phyloP scores from a whole-genome alignment of 1,140 invertebrate genomes.

The Drosophila repletoides region DNA sequence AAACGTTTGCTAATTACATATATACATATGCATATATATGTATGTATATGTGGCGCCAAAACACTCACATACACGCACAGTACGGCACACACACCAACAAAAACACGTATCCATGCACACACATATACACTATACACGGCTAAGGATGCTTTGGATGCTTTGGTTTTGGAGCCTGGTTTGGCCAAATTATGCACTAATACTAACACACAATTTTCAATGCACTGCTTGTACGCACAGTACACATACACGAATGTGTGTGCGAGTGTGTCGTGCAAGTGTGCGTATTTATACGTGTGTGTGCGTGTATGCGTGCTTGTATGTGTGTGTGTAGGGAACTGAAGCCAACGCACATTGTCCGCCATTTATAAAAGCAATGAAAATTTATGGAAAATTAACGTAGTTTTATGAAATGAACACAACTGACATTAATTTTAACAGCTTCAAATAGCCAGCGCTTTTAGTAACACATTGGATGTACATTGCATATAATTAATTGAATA shows the following conservation, averaged over 20 bases:
- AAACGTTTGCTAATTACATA: conserved; percentile 27
- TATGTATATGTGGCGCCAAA: conserved; percentile 56
- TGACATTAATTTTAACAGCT: conserved; percentile 12
- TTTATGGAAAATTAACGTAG: conserved; percentile 30
- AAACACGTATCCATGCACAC: conserved; percentile 20
- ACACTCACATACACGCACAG: conserved; percentile 20
- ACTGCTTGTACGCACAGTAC: conserved; percentile 34
- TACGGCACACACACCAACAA: conserved; percentile 38
- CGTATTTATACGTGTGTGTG: neutral
- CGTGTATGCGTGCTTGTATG: conserved; percentile 1
- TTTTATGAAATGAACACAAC: conserved; percentile 24
- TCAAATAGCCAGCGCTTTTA: conserved; percentile 42
- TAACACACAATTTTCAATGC: conserved; percentile 41
- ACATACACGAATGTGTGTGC: conserved; percentile 29
- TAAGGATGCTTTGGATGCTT: conserved; percentile 47
- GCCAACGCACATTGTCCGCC: conserved; percentile 80
- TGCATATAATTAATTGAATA: conserved; percentile 51
- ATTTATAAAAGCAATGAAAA: conserved; percentile 71
- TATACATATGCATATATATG: no score
- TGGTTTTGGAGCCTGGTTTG: conserved; percentile 33
- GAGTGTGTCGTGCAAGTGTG: conserved; percentile 3
- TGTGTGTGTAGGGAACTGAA: conserved; percentile 46
- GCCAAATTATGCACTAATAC: conserved; percentile 52
- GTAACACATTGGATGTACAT: conserved; percentile 35
- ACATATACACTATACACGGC: conserved; percentile 12